Evolutionary conservation across 37 sponge, comb jelly and placozoan species (phyloP).

Genomic region (Beroe ovata): DNA sequence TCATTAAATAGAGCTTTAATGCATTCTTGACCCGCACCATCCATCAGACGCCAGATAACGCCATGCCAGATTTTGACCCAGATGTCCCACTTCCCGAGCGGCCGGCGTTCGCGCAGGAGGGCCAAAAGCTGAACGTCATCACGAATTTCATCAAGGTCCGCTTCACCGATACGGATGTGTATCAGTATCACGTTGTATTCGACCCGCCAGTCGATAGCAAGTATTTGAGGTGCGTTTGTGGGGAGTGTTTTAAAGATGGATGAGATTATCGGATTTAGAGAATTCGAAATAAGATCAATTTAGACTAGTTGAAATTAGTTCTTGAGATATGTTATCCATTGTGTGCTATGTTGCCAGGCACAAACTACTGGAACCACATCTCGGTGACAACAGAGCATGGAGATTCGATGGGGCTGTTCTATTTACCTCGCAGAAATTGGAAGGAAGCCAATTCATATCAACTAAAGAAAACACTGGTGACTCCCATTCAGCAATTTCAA

Average conservation of each 20-base stretch:
- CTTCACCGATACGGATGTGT: not conserved
- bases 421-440: not conserved
- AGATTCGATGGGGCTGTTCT: slow-evolving; percentile 50
- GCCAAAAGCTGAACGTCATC: not conserved
- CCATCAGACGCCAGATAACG: no score
- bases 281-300: no score
- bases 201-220: slow-evolving; percentile 26
- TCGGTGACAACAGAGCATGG: slow-evolving; percentile 47
- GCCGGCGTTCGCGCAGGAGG: not conserved
- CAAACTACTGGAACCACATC: slow-evolving; percentile 42
- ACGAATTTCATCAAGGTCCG: slow-evolving; percentile 18
- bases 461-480: slow-evolving; percentile 20
- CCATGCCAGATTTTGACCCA: no score
- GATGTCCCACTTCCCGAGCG: not conserved
- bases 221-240: not conserved
- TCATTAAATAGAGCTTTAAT: no score
- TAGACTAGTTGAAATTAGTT: no score
- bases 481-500: not conserved
- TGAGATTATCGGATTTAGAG: no score
- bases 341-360: no score
- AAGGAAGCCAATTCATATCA: not conserved
- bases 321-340: no score
- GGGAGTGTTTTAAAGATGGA: no score
- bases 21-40: no score
- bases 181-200: not conserved